Evolutionary conservation across 2,113 vertebrate species (phyloP), one percentile per base, ranked within the genome.

Genomic region (Rhabdornis inornatus): DNA sequence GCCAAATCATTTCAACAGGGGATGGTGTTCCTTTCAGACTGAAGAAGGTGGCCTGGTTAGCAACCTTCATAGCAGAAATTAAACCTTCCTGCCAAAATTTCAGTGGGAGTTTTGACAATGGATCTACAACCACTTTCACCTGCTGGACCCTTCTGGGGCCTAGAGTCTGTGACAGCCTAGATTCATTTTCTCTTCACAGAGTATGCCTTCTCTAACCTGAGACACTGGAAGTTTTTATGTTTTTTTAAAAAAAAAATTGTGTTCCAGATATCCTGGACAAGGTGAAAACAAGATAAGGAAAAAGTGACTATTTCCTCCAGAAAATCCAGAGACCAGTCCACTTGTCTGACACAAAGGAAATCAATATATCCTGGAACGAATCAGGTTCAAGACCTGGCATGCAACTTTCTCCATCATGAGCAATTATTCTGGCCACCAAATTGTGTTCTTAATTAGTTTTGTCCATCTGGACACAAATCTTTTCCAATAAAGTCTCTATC

Each of bases 191-290:
- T 35, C 7, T 52, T 75, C 49, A 71, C 9, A 49, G 35, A 66
- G 37, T 68, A 37, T 0, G 0, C 1, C 13, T 57, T 17, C 20
- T 81, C 64, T 20, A 39, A 35, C 15, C 19, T 27, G 15, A 0
- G 1, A 68, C 4, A 30, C 14, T 42, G 12, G 6, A 81, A 77
- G 2, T 21, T 76, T 33, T 44, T 14, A 15, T 11, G 4, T 7
- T 45, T 19, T 42, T 52, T 7, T n/a, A n/a, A n/a, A 7, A 18
- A 55, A 37, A 39, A 53, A 31, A 30, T 33, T 39, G 20, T 12
- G 7, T 64, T 85, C 33, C 31, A 61, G 14, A 0, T 4, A 76
- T 53, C n/a, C 23, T 1, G 3, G 35, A 53, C 21, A 35, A 90
- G 25, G 53, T 21, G 15, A 76, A 79, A 87, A 47, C 7, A 64